These are phyloP conservation scores for Tipula helvola DNA, from an alignment of 2,888 invertebrate genomes.

Conservation along the genomic window DNA sequence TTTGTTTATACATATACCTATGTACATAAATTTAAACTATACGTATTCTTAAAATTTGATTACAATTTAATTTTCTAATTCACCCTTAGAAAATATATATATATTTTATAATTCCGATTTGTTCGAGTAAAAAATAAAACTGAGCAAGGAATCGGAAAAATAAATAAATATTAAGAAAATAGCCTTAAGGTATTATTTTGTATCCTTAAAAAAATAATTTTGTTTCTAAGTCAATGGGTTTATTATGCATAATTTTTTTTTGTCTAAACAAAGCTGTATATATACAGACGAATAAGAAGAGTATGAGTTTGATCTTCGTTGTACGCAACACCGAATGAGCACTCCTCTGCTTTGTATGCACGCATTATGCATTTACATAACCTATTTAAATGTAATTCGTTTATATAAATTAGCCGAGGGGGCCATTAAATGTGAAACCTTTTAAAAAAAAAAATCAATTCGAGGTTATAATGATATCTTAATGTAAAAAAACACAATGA, in stretches of 20 bases:
- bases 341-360: not conserved
- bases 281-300: not conserved
- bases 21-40: not conserved
- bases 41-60: not conserved
- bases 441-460: not conserved
- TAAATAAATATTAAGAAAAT: constrained; percentile 4
- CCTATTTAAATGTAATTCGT: not conserved
- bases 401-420: not conserved
- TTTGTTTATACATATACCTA: too few species aligned
- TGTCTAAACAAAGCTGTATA: not conserved
- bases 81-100: not conserved
- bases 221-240: not conserved
- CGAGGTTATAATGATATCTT: not conserved
- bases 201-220: not conserved
- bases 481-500: not conserved
- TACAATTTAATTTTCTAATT: constrained; percentile 4
- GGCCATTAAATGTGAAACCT: not conserved
- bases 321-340: not conserved
- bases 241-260: not conserved
- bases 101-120: not conserved
- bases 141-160: not conserved
- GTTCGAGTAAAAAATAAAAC: not conserved
- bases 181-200: not conserved
- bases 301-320: not conserved
- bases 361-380: not conserved